Evolutionary conservation across 1,140 invertebrate species (phyloP).

Genomic region (Magallana angulata): DNA sequence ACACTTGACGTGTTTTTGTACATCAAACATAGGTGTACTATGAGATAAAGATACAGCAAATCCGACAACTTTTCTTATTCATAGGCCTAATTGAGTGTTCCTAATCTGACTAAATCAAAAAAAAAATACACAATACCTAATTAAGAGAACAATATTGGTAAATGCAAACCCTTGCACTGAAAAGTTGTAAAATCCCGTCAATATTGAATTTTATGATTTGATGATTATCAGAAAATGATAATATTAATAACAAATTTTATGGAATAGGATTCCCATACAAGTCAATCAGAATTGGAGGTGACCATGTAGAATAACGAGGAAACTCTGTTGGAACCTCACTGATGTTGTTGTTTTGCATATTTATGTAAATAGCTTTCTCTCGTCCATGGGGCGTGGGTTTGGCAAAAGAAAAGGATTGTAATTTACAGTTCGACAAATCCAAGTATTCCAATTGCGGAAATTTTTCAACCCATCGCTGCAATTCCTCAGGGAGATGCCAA

Average conservation of each 20-base stretch:
- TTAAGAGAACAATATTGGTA: too few species aligned
- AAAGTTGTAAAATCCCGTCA: too few species aligned
- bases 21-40: too few species aligned
- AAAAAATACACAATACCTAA: too few species aligned
- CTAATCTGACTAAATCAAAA: too few species aligned
- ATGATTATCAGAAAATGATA: too few species aligned
- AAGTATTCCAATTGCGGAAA: background rate
- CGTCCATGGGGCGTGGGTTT: background rate
- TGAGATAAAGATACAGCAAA: too few species aligned
- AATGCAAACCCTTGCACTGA: too few species aligned
- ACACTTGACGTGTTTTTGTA: too few species aligned
- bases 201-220: too few species aligned
- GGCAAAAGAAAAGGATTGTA: background rate
- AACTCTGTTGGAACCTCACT: background rate
- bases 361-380: background rate
- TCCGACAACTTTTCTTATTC: too few species aligned
- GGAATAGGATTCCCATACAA: background rate
- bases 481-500: background rate
- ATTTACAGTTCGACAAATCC: background rate
- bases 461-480: background rate
- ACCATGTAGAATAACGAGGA: background rate
- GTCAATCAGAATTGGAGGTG: background rate
- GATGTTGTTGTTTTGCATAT: slow-evolving; percentile 9
- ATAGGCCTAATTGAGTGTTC: too few species aligned
- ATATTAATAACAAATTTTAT: background rate